These are phyloP conservation scores for Heliconius hortense DNA, from an alignment of 2,888 invertebrate genomes.

Conservation along the genomic window DNA sequence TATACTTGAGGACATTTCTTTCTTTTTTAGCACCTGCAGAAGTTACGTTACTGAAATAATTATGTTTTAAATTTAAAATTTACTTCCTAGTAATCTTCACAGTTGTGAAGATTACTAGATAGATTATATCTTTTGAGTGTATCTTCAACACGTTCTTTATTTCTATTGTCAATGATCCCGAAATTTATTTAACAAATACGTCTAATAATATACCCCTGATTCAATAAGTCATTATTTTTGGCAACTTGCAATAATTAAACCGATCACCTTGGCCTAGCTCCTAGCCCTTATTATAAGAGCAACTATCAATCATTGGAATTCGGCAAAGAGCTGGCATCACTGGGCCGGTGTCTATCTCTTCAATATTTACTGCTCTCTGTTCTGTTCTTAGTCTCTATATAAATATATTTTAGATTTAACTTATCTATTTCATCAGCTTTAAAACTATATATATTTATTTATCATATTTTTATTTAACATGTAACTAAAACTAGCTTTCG, in stretches of 20 bases:
- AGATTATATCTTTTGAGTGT: not conserved
- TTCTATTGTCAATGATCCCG: conserved; percentile 5
- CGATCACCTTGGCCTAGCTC: conserved; percentile 73
- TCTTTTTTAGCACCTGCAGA: no score
- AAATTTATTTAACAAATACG: conserved; percentile 19
- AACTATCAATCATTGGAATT: conserved; percentile 69
- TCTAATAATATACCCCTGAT: conserved; percentile 26
- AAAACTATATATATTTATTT: not conserved
- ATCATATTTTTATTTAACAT: not conserved
- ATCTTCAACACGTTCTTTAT: not conserved
- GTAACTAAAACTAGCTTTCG: not conserved
- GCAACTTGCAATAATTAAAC: conserved; percentile 61
- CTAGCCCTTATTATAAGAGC: conserved; percentile 48
- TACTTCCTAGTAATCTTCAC: no score
- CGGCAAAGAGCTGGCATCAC: conserved; percentile 44
- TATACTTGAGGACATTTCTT: no score
- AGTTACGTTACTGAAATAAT: no score
- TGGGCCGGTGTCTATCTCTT: conserved; percentile 38
- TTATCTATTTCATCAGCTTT: not conserved
- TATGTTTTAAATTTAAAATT: no score
- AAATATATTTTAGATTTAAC: conserved; percentile 17
- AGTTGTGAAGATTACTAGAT: not conserved
- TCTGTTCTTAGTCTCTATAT: conserved; percentile 32
- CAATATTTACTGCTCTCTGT: conserved; percentile 33
- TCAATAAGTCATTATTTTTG: conserved; percentile 61